Evolutionary conservation across 2,888 invertebrate genomes (phyloP).

Genomic region (Chloromyia formosa): DNA sequence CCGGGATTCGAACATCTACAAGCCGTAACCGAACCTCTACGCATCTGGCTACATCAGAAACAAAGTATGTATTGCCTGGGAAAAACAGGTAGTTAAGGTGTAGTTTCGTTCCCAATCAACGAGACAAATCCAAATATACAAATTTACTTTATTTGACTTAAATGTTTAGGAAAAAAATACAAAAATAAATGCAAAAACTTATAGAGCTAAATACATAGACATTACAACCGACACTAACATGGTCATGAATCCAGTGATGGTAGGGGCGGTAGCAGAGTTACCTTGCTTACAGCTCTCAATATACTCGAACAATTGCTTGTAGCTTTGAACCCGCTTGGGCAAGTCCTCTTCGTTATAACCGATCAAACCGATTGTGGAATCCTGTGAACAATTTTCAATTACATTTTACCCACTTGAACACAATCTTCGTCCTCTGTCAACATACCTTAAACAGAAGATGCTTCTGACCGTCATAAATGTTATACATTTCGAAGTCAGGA

Average conservation of each 20-base stretch:
- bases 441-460: conserved; percentile 70
- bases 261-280: conserved; percentile 17
- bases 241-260: neutral
- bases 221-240: conserved; percentile 7
- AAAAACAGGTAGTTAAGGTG: too few relatives aligned
- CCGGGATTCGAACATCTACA: too few relatives aligned
- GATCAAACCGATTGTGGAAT: conserved; percentile 69
- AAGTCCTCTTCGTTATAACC: conserved; percentile 61
- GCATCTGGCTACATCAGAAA: too few relatives aligned
- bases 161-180: neutral
- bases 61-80: too few relatives aligned
- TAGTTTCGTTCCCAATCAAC: too few relatives aligned
- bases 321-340: conserved; percentile 66
- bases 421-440: neutral
- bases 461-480: conserved; percentile 66
- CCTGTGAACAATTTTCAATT: conserved; percentile 54
- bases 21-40: too few relatives aligned
- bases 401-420: too few relatives aligned
- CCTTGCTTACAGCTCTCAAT: conserved; percentile 59
- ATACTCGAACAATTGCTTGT: conserved; percentile 67
- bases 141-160: conserved; percentile 3
- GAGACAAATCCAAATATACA: neutral
- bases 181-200: conserved; percentile 24
- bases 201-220: conserved; percentile 27
- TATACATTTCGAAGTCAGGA: conserved; percentile 68